These are phyloP conservation scores for Dexiosoma caninum DNA, from an alignment of 2,888 invertebrate species.

Conservation along the genomic window DNA sequence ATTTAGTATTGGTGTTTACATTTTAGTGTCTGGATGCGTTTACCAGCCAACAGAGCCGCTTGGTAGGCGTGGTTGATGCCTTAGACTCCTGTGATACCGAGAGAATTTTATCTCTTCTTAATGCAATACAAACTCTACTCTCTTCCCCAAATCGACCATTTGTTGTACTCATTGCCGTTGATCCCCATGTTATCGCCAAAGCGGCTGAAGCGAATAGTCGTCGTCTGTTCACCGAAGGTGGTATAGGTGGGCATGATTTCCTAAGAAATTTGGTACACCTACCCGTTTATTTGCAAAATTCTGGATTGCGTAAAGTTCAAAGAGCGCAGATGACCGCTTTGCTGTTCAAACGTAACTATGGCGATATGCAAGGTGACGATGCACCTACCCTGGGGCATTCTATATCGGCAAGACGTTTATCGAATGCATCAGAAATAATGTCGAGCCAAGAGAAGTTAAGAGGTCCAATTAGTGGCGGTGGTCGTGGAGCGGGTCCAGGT, in stretches of 20 bases:
- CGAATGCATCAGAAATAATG: conserved; percentile 88
- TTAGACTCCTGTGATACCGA: conserved; percentile 99
- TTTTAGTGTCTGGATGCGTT: conserved; percentile 93
- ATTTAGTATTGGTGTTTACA: background rate
- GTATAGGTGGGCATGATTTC: conserved; percentile 95
- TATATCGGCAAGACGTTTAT: conserved; percentile 87
- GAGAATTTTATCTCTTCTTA: conserved; percentile 93
- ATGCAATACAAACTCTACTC: conserved; percentile 96
- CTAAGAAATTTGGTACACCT: conserved; percentile 97
- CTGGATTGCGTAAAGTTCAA: conserved; percentile 92
- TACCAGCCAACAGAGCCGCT: conserved; percentile 93
- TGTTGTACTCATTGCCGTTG: conserved; percentile 96
- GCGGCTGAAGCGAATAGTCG: conserved; percentile 94
- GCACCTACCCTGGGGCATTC: conserved; percentile 75
- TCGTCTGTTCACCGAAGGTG: conserved; percentile 89
- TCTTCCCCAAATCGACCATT: conserved; percentile 96
- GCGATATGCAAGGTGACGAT: conserved; percentile 75
- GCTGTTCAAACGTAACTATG: conserved; percentile 75
- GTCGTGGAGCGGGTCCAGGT: conserved; percentile 78
- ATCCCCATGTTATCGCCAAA: conserved; percentile 99
- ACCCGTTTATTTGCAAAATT: conserved; percentile 98
- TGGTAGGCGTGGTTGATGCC: conserved; percentile 97
- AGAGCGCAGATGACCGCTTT: conserved; percentile 89
- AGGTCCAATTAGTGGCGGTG: conserved; percentile 70
- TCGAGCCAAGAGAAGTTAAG: conserved; percentile 88